These are phyloP conservation scores for Rhinoraja longicauda DNA, from an alignment of 2,797 vertebrate species.

Conservation along the genomic window DNA sequence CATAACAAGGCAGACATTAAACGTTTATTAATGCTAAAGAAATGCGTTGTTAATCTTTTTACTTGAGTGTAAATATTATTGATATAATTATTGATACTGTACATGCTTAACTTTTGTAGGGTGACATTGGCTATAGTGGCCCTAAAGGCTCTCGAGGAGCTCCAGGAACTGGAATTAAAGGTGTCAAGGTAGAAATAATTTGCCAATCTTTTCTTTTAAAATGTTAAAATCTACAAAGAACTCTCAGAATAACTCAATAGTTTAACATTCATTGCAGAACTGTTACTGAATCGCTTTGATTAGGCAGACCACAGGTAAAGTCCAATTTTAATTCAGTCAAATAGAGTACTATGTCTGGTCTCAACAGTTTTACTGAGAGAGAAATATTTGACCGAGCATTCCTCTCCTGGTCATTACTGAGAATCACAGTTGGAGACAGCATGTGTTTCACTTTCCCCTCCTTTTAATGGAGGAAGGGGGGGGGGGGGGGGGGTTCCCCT, in stretches of 20 bases:
- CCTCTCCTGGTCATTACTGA: background rate
- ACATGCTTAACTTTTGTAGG: slow-evolving; percentile 55
- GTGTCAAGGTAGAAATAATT: slow-evolving; percentile 66
- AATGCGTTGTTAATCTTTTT: background rate
- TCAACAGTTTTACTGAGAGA: background rate
- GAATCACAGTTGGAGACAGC: background rate
- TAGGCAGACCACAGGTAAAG: background rate
- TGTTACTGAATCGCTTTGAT: background rate
- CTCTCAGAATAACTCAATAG: background rate
- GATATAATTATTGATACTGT: background rate
- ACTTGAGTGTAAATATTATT: background rate
- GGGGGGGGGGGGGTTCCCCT: too few species aligned
- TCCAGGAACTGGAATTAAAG: slow-evolving; percentile 65
- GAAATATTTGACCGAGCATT: background rate
- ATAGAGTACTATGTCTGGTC: background rate
- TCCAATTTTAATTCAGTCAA: background rate
- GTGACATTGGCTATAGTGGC: slow-evolving; percentile 70
- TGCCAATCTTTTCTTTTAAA: background rate
- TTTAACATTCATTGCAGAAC: background rate
- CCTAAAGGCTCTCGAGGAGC: slow-evolving; percentile 58
- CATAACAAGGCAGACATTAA: background rate
- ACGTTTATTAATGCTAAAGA: background rate
- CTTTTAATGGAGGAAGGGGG: too few species aligned
- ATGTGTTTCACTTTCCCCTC: background rate
- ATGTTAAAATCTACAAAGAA: background rate